These are phyloP conservation scores for Albula goreensis DNA, from an alignment of 2,113 vertebrate genomes.

Conservation along the genomic window DNA sequence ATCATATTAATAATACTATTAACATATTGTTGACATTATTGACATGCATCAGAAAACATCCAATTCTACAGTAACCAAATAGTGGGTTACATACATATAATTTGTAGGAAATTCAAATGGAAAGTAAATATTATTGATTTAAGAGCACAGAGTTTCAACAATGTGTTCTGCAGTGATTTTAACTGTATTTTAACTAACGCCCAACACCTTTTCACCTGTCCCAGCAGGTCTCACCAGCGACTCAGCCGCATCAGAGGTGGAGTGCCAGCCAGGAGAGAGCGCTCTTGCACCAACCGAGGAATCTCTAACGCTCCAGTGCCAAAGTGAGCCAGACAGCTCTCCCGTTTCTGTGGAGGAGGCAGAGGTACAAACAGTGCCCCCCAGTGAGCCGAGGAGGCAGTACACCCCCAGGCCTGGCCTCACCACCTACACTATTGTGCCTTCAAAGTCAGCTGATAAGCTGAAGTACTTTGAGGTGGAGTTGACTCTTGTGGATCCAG, in stretches of 20 bases:
- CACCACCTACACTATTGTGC: constrained; percentile 95
- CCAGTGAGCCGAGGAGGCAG: constrained; percentile 90
- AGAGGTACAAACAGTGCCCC: constrained; percentile 85
- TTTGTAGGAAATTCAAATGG: too few species aligned
- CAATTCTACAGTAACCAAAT: too few species aligned
- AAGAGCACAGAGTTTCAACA: not conserved
- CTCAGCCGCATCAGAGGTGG: not conserved
- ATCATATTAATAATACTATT: not conserved
- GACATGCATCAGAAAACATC: too few species aligned
- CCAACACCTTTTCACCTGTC: not conserved
- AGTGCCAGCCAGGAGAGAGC: not conserved
- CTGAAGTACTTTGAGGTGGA: constrained; percentile 76
- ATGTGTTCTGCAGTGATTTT: too few species aligned
- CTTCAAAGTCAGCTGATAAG: constrained; percentile 82
- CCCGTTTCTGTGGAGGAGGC: constrained; percentile 66
- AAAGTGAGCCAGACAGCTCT: constrained; percentile 51
- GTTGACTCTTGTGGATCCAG: constrained; percentile 65
- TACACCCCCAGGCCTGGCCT: constrained; percentile 94
- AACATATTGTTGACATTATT: too few species aligned
- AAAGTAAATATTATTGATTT: too few species aligned
- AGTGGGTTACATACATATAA: too few species aligned
- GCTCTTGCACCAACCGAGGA: constrained; percentile 22
- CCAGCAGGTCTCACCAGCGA: constrained; percentile 8
- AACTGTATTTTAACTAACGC: too few species aligned
- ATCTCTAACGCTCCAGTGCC: not conserved